These are phyloP conservation scores for Arvicanthis niloticus DNA, from an alignment of 2,113 vertebrate species.

Conservation along the genomic window DNA sequence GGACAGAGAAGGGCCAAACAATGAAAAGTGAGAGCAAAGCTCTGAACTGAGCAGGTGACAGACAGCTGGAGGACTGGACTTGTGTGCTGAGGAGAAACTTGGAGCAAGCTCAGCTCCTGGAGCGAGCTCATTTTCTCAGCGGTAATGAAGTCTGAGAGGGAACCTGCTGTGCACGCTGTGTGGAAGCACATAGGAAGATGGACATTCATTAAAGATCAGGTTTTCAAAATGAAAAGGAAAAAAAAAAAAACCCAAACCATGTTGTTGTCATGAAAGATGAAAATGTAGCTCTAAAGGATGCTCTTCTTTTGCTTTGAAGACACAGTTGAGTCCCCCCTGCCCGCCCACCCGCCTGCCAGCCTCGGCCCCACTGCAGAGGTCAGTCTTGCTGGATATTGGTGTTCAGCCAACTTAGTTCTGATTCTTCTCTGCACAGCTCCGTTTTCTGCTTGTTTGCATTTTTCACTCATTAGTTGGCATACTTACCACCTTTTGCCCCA, in stretches of 20 bases:
- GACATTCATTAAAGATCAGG: not conserved
- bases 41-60: not conserved
- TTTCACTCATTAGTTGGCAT: constrained; percentile 50
- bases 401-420: not conserved
- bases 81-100: not conserved
- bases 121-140: not conserved
- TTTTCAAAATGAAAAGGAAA: not conserved
- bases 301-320: not conserved
- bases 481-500: constrained; percentile 88
- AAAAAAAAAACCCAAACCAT: not conserved
- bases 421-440: not conserved
- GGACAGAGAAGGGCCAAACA: not conserved
- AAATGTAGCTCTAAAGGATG: not conserved
- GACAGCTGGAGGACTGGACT: not conserved
- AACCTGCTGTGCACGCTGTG: not conserved
- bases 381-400: not conserved
- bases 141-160: not conserved
- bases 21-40: not conserved
- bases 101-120: not conserved
- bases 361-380: not conserved
- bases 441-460: not conserved
- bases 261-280: not conserved
- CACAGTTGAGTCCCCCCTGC: not conserved
- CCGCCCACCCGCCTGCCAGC: not conserved
- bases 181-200: not conserved